Percentiles rank a stretch among this genome's conserved stretches.
Evolutionary conservation across 2,113 vertebrate species (phyloP).

Genomic region (Istiophorus platypterus): DNA sequence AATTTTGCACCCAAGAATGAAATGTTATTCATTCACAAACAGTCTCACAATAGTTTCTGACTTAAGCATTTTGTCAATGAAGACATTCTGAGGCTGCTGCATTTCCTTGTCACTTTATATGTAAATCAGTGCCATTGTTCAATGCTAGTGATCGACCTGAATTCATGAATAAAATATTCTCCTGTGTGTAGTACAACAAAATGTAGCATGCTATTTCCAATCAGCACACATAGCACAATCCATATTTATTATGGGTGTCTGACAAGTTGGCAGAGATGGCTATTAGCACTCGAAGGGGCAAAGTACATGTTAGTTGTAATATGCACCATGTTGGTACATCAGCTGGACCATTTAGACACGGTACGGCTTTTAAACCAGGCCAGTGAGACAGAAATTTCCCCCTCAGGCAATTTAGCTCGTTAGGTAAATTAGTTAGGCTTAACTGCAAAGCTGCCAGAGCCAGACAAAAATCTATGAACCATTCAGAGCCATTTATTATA

Average conservation of each 20-base stretch:
- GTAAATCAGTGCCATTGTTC: slow-evolving; percentile 72
- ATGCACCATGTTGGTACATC: slow-evolving; percentile 34
- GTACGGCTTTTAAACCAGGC: slow-evolving; percentile 23
- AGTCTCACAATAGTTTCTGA: slow-evolving; percentile 45
- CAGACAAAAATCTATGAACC: slow-evolving; percentile 9
- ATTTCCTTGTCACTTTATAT: slow-evolving; percentile 80
- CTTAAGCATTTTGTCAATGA: slow-evolving; percentile 66
- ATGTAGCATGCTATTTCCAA: slow-evolving; percentile 39
- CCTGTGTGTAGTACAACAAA: slow-evolving; percentile 31
- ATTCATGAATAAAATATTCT: slow-evolving; percentile 76
- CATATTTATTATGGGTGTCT: slow-evolving; percentile 35
- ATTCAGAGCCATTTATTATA: slow-evolving; percentile 15
- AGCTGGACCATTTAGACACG: slow-evolving; percentile 23
- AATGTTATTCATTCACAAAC: slow-evolving; percentile 51
- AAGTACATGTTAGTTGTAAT: slow-evolving; percentile 40
- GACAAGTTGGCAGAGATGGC: slow-evolving; percentile 51
- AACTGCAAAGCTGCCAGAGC: slow-evolving; percentile 4
- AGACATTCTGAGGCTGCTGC: slow-evolving; percentile 52
- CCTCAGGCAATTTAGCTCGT: slow-evolving; percentile 24
- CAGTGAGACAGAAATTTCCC: slow-evolving; percentile 2
- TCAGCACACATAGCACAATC: slow-evolving; percentile 36
- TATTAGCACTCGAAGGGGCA: slow-evolving; percentile 50
- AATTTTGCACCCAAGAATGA: slow-evolving; percentile 30
- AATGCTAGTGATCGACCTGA: slow-evolving; percentile 69
- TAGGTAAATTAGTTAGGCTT: slow-evolving; percentile 17